These are phyloP conservation scores for Aricia artaxerxes DNA, from an alignment of 2,888 invertebrate genomes.

Conservation along the genomic window DNA sequence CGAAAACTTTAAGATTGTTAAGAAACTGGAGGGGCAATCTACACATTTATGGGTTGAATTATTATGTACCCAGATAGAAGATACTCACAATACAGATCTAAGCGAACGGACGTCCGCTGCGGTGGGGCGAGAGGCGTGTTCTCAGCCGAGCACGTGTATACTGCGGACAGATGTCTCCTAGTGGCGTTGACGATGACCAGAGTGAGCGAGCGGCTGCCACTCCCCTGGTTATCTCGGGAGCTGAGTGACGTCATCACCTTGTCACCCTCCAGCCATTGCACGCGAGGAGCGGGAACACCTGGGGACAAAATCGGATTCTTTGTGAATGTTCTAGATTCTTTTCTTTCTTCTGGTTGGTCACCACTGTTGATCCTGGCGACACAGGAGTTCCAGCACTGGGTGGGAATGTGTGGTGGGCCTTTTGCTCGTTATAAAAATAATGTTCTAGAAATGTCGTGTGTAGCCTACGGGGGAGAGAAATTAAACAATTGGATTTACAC, in stretches of 20 bases:
- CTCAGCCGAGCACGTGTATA: slow-evolving; percentile 85
- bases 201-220: slow-evolving; percentile 55
- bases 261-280: slow-evolving; percentile 73
- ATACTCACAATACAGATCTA: slow-evolving; percentile 84
- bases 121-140: slow-evolving; percentile 85
- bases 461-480: too few species aligned
- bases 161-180: slow-evolving; percentile 82
- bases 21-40: too few species aligned
- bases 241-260: slow-evolving; percentile 58
- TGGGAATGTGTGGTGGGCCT: too few species aligned
- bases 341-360: too few species aligned
- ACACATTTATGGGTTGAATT: not conserved
- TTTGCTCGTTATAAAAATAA: too few species aligned
- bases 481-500: too few species aligned
- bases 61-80: not conserved
- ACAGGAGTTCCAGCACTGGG: too few species aligned
- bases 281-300: slow-evolving; percentile 70
- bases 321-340: too few species aligned
- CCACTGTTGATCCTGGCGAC: too few species aligned
- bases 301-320: not conserved
- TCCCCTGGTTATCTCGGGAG: slow-evolving; percentile 56
- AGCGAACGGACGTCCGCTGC: slow-evolving; percentile 81
- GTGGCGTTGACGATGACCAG: slow-evolving; percentile 66
- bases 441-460: too few species aligned
- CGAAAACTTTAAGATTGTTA: too few species aligned